A percentile compares a stretch with the other conserved stretches of the same genome.
phyloP scores from a whole-genome alignment of 2,113 vertebrate genomes.

The Scalopus aquaticus region DNA sequence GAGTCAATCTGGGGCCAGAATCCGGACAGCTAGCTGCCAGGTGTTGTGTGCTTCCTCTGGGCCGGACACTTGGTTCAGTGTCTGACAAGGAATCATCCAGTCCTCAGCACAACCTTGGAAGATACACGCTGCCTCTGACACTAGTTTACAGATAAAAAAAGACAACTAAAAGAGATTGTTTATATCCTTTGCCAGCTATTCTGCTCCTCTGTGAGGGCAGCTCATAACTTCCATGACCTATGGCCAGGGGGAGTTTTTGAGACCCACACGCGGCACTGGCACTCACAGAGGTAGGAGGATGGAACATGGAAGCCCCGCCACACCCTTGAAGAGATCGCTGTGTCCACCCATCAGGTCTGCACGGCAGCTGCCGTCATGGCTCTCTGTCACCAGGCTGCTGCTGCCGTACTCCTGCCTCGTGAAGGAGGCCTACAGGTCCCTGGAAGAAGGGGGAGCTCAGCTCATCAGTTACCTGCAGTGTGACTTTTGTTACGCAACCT shows the following conservation, averaged over 20 bases:
- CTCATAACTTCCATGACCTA: neutral
- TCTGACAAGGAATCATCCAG: neutral
- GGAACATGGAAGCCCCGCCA: neutral
- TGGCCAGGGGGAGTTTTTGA: neutral
- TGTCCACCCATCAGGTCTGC: neutral
- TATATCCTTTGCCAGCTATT: neutral
- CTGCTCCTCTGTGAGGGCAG: neutral
- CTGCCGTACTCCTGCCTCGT: neutral
- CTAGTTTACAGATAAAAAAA: neutral
- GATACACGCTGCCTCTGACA: neutral
- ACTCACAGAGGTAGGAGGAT: neutral
- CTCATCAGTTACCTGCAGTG: neutral
- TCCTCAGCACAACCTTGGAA: neutral
- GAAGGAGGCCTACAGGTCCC: neutral
- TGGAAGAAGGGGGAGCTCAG: neutral
- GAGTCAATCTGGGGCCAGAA: neutral
- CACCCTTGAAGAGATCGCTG: neutral
- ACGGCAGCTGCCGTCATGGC: neutral
- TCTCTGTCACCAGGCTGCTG: neutral
- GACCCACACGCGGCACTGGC: neutral
- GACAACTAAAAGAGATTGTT: neutral
- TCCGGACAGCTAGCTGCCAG: neutral
- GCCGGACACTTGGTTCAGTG: neutral
- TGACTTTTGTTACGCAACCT: neutral
- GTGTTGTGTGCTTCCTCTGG: neutral